Conservation (phyloP, 2,113 vertebrate species). For the Cololabis saira region DNA sequence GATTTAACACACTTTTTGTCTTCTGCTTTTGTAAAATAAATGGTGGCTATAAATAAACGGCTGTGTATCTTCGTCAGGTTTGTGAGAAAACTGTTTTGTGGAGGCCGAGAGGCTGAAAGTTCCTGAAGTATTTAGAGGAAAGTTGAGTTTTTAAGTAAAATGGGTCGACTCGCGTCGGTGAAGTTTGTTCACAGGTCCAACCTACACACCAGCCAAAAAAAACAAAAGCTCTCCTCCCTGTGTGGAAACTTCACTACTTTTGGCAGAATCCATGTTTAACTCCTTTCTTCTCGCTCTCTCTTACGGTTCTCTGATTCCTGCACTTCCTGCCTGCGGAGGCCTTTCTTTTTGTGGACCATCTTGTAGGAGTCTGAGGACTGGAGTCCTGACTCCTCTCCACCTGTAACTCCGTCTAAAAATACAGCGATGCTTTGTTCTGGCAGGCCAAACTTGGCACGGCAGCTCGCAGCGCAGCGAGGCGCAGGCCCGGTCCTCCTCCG, state of each 20-base stretch:
- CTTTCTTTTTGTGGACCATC: slow-evolving; percentile 69
- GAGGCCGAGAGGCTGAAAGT: not conserved
- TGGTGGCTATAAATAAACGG: not conserved
- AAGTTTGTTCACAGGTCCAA: slow-evolving; percentile 13
- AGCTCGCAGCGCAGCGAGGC: slow-evolving; percentile 33
- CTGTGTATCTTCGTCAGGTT: not conserved
- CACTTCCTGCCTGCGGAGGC: slow-evolving; percentile 51
- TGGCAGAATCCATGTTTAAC: slow-evolving; percentile 51
- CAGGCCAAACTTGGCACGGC: slow-evolving; percentile 64
- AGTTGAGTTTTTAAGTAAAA: not conserved
- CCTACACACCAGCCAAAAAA: slow-evolving; percentile 30
- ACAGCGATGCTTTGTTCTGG: slow-evolving; percentile 58
- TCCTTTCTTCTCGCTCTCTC: slow-evolving; percentile 34
- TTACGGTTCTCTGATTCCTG: slow-evolving; percentile 45
- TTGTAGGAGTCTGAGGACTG: slow-evolving; percentile 67
- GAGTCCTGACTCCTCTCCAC: slow-evolving; percentile 72
- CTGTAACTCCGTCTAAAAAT: slow-evolving; percentile 73
- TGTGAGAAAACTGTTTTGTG: not conserved
- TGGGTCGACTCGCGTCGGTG: too few species aligned
- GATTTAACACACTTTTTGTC: too few species aligned
- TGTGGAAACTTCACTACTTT: slow-evolving; percentile 41
- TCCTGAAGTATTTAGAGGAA: not conserved
- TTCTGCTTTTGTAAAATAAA: too few species aligned
- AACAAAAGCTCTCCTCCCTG: slow-evolving; percentile 7
- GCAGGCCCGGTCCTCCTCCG: slow-evolving; percentile 44